Evolutionary conservation across 1,140 invertebrate species (phyloP).

Genomic region (Drosophila arizonae): DNA sequence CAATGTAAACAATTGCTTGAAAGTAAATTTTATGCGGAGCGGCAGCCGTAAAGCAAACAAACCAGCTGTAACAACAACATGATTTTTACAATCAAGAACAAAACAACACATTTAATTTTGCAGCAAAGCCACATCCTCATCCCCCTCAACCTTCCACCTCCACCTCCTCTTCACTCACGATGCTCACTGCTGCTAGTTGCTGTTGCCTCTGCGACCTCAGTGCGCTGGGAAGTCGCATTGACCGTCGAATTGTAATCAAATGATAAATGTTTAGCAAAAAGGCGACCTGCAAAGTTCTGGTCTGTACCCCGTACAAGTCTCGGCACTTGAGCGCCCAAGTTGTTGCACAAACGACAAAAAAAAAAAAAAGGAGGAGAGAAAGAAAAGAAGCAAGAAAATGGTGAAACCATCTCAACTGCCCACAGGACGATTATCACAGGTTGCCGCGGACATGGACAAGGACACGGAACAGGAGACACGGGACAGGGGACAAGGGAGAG

Average conservation of each 20-base stretch:
- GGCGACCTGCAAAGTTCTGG: slow-evolving; percentile 10
- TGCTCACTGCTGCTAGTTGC: not conserved
- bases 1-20: slow-evolving; percentile 56
- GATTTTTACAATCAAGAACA: slow-evolving; percentile 52
- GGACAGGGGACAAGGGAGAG: not conserved
- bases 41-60: slow-evolving; percentile 37
- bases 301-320: slow-evolving; percentile 1
- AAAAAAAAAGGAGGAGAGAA: slow-evolving; percentile 1
- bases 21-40: slow-evolving; percentile 60
- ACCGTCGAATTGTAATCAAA: slow-evolving; percentile 73
- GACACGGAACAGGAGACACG: slow-evolving; percentile 8
- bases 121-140: not conserved
- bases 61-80: slow-evolving; percentile 56
- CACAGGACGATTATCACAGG: slow-evolving; percentile 71
- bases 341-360: slow-evolving; percentile 22
- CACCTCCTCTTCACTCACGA: too few species aligned
- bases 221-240: slow-evolving; percentile 48
- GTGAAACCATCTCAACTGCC: slow-evolving; percentile 47
- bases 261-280: slow-evolving; percentile 64
- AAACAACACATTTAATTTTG: slow-evolving; percentile 57
- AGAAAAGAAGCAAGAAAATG: slow-evolving; percentile 1
- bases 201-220: slow-evolving; percentile 6
- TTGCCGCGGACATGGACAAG: slow-evolving; percentile 47
- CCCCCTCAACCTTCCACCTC: not conserved
- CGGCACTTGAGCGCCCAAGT: slow-evolving; percentile 21